Evolutionary conservation across 1,140 invertebrate genomes (phyloP), one percentile per base, ranked within the genome.

Genomic region (Diabrotica virgifera): DNA sequence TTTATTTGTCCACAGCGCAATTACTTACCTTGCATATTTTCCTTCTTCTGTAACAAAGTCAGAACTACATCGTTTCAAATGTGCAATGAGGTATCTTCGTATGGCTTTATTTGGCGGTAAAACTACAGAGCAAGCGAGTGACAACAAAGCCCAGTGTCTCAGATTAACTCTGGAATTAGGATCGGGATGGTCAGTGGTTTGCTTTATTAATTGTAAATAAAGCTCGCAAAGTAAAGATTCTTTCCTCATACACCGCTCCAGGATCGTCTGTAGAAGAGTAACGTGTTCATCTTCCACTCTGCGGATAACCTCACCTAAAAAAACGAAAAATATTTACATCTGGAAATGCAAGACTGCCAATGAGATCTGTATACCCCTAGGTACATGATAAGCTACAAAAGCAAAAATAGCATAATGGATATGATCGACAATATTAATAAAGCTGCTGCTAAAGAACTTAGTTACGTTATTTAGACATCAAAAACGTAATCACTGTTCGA

Each of bases 11-110:
- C 24, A 24, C 4, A 24, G 4, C 24, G 24, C 4, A 24, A 4
- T 46, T 5, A 10, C 40, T n/a, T 46, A 46, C 72, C 95, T 82
- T 6, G 96, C 94, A 80, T 93, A 98, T 81, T 95, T 95, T 5
- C 94, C 95, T 78, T 97, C 95, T 76, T 97, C 94, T 2, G 92
- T 92, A 12, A 96, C 89, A 68, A 89, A 90, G 79, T 97, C 95
- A 56, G 91, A 89, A 36, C 91, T 87, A 75, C 94, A 95, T 60
- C 93, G 86, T 70, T 95, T 90, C 57, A 98, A 81, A 81, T 97
- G 96, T 8, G 93, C 87, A 24, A 95, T 88, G n/a, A 98, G 82
- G 80, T 97, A 94, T 63, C 94, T 90, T 46, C 94, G 83, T 63
- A 97, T 85, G 0, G 89, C 83, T 74, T 92, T 90, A 72, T 92